Conservation (phyloP, 53 echinoderm and acorn worm genomes). For the Hippasteria phrygiana region DNA sequence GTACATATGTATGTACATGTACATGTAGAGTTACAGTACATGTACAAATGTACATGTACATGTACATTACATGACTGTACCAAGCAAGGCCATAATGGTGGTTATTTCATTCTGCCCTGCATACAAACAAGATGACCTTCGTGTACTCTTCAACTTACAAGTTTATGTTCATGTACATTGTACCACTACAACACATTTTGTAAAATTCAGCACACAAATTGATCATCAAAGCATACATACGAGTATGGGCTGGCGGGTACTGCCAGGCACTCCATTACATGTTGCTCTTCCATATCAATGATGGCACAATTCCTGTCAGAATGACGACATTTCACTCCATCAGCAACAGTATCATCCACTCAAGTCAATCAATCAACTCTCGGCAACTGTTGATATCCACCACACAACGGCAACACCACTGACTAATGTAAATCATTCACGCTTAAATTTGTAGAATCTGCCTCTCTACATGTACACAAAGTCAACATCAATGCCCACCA, state of each 20-base stretch:
- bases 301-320: not conserved
- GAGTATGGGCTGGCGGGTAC: conserved; percentile 46
- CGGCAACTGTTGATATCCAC: not conserved
- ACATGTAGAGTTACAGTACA: not conserved
- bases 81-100: no score
- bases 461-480: not conserved
- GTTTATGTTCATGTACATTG: not conserved
- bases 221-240: conserved; percentile 36
- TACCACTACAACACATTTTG: not conserved
- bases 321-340: not conserved
- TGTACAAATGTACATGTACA: conserved; percentile 39
- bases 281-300: conserved; percentile 34
- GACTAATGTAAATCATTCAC: not conserved
- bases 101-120: no score
- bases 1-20: not conserved
- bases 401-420: no score
- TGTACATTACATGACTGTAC: not conserved
- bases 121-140: no score
- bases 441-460: not conserved
- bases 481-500: not conserved
- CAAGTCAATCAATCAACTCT: conserved; percentile 28
- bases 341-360: not conserved
- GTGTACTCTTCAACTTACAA: not conserved
- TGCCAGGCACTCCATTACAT: conserved; percentile 13
- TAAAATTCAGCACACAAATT: not conserved